A percentile compares a stretch with the other conserved stretches of the same genome.
phyloP scores from a whole-genome alignment of 1,140 invertebrate genomes.

The Oryctes rhinoceros region DNA sequence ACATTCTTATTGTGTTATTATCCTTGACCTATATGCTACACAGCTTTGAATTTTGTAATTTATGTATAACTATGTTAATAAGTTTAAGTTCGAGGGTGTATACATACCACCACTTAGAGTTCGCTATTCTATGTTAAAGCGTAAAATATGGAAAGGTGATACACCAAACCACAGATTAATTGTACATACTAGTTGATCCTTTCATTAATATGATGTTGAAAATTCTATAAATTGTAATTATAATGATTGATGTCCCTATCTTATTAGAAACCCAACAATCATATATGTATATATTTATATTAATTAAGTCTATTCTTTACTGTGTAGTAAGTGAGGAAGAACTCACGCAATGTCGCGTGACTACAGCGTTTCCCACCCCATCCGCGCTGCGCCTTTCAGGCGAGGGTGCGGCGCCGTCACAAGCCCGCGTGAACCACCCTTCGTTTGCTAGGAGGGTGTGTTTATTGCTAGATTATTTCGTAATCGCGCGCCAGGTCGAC shows the following conservation, averaged over 20 bases:
- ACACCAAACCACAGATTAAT: too few species aligned
- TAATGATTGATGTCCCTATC: not conserved
- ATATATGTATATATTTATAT: constrained; percentile 27
- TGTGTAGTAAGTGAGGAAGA: constrained; percentile 1
- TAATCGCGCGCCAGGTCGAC: constrained; percentile 24
- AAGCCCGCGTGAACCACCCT: constrained; percentile 25
- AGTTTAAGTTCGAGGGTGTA: too few species aligned
- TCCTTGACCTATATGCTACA: too few species aligned
- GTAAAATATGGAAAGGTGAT: too few species aligned
- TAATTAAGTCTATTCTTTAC: constrained; percentile 31
- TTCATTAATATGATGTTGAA: not conserved
- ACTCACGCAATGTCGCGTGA: constrained; percentile 27
- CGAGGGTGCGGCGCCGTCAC: constrained; percentile 28
- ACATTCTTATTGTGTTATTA: too few species aligned
- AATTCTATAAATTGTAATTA: not conserved
- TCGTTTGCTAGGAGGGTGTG: constrained; percentile 26
- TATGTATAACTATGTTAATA: too few species aligned
- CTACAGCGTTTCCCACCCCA: constrained; percentile 19
- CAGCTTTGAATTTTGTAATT: too few species aligned
- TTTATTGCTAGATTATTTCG: constrained; percentile 37
- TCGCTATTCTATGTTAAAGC: too few species aligned
- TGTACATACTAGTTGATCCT: too few species aligned
- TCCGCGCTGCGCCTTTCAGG: constrained; percentile 25
- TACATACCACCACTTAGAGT: too few species aligned
- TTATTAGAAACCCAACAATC: not conserved